Percentiles rank a stretch among this genome's conserved stretches.
These are phyloP conservation scores for Orthosia gracilis DNA, from an alignment of 2,888 invertebrate species.

Conservation along the genomic window DNA sequence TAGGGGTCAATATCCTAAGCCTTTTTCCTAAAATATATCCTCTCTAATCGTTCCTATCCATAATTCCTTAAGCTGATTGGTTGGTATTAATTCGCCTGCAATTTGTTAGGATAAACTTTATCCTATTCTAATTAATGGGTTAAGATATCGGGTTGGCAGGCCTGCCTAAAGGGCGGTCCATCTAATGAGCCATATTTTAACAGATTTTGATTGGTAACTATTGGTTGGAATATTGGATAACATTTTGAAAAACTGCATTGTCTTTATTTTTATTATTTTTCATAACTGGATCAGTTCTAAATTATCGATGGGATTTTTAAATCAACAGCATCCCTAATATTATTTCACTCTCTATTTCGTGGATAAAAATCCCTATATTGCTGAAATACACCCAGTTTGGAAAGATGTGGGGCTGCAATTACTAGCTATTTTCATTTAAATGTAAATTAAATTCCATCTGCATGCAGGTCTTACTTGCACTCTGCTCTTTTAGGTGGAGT, in stretches of 20 bases:
- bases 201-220: neutral
- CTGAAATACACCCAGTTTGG: neutral
- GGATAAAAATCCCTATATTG: neutral
- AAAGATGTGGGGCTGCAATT: neutral
- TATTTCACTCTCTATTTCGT: neutral
- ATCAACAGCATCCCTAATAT: too few relatives aligned
- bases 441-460: constrained; percentile 20
- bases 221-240: neutral
- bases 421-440: constrained; percentile 12
- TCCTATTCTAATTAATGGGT: constrained; percentile 35
- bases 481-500: too few relatives aligned
- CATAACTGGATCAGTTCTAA: neutral
- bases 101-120: constrained; percentile 41
- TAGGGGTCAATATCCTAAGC: neutral
- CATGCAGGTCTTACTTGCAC: neutral
- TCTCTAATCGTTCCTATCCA: constrained; percentile 30
- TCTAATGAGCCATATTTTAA: constrained; percentile 18
- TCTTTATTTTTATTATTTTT: neutral
- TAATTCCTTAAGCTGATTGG: constrained; percentile 46
- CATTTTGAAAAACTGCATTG: neutral
- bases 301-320: neutral
- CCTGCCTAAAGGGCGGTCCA: neutral
- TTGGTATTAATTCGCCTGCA: constrained; percentile 29
- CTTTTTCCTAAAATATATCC: constrained; percentile 41
- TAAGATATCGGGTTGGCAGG: constrained; percentile 30